A percentile compares a stretch with the other conserved stretches of the same genome.
phyloP scores from a whole-genome alignment of 2,113 vertebrate species.

The Colossoma macropomum region DNA sequence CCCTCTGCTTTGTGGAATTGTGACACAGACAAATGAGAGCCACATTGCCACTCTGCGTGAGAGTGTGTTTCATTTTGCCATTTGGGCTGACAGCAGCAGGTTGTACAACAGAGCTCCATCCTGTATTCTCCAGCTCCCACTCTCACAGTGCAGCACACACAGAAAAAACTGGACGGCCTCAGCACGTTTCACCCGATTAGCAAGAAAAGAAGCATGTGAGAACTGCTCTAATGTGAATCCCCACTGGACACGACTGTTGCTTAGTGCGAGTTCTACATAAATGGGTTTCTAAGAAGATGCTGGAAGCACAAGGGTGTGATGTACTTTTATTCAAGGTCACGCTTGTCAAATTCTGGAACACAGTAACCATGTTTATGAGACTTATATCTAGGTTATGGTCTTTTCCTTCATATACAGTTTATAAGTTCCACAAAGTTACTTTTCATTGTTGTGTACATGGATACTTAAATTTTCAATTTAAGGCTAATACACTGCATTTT shows the following conservation, averaged over 20 bases:
- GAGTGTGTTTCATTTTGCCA: conserved; percentile 63
- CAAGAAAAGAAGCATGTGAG: conserved; percentile 37
- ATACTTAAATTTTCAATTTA: neutral
- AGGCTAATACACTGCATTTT: neutral
- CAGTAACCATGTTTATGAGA: neutral
- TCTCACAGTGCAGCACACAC: conserved; percentile 47
- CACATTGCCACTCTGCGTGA: conserved; percentile 67
- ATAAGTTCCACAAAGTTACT: neutral
- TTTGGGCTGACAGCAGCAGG: conserved; percentile 78
- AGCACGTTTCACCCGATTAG: conserved; percentile 47
- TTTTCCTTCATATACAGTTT: neutral
- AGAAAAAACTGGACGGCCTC: conserved; percentile 60
- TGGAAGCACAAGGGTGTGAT: neutral
- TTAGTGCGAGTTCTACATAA: neutral
- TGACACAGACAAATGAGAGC: conserved; percentile 61
- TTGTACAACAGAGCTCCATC: conserved; percentile 59
- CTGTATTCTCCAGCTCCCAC: conserved; percentile 56
- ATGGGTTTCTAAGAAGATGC: neutral
- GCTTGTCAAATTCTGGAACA: neutral
- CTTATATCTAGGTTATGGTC: neutral
- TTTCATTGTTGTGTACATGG: neutral
- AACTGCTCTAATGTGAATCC: neutral
- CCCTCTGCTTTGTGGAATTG: conserved; percentile 10
- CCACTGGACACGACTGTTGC: neutral
- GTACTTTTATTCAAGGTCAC: neutral